phyloP scores from a whole-genome alignment of 1,140 invertebrate species.

The Myzus persicae region DNA sequence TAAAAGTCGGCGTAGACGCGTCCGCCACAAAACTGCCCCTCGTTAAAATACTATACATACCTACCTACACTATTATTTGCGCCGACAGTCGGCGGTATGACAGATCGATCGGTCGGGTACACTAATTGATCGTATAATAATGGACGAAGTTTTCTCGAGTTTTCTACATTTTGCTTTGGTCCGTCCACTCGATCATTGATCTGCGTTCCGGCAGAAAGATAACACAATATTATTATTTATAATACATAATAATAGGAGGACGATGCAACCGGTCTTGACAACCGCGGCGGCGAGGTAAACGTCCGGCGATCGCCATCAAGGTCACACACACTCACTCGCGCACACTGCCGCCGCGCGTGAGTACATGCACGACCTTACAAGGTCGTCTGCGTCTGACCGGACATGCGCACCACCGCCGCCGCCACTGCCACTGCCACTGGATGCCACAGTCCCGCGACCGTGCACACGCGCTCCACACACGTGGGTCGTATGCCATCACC shows the following conservation, averaged over 20 bases:
- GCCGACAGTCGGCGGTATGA: no score
- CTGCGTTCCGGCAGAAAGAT: background rate
- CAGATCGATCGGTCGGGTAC: background rate
- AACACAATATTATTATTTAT: conserved; percentile 10
- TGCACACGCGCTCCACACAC: background rate
- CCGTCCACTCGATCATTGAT: background rate
- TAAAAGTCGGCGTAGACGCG: background rate
- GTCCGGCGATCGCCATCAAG: conserved; percentile 47
- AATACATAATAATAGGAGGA: background rate
- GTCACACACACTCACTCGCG: background rate
- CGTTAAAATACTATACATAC: background rate
- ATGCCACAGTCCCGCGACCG: background rate
- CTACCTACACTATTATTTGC: background rate
- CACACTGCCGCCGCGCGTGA: background rate
- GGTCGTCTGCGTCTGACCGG: conserved; percentile 48
- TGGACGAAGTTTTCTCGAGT: background rate
- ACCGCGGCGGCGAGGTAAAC: conserved; percentile 39
- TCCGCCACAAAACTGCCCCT: background rate
- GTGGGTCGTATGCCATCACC: background rate
- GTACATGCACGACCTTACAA: conserved; percentile 48
- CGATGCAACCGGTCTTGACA: conserved; percentile 38
- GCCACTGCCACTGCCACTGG: background rate
- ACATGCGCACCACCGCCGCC: background rate
- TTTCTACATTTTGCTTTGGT: background rate
- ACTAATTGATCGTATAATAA: background rate